These are phyloP conservation scores for Gari tellinella DNA, from an alignment of 2,888 invertebrate species.

Conservation along the genomic window DNA sequence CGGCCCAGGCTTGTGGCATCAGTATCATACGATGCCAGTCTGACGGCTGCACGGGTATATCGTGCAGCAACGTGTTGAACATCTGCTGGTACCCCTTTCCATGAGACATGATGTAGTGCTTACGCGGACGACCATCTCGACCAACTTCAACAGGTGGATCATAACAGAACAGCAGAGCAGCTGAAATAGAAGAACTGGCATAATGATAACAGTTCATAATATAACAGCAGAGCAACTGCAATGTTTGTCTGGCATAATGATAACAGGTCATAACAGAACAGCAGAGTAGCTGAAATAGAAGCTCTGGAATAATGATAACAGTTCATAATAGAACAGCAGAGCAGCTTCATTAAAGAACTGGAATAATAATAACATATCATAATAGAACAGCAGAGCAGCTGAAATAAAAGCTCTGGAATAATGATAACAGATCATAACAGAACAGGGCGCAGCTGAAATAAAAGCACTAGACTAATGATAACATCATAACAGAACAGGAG, in stretches of 20 bases:
- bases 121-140: constrained; percentile 75
- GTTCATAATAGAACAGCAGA: no score
- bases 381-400: constrained; percentile 77
- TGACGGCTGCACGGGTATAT: constrained; percentile 78
- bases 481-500: constrained; percentile 78
- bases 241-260: no score
- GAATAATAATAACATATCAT: no score
- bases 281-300: constrained; percentile 71
- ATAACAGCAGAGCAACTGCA: no score
- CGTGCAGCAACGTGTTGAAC: constrained; percentile 74
- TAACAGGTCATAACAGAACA: constrained; percentile 79
- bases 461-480: no score
- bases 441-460: no score
- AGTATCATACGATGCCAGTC: constrained; percentile 77
- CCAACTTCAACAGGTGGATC: constrained; percentile 75
- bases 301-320: no score
- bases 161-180: constrained; percentile 74
- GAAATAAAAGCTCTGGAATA: no score
- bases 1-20: constrained; percentile 77
- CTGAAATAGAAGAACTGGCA: no score
- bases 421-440: no score
- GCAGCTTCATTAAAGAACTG: no score
- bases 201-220: no score
- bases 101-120: constrained; percentile 72
- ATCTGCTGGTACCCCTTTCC: constrained; percentile 77